Base-by-base conservation (phyloP, 2,113 vertebrate genomes). In the Syngnathus typhle region DNA sequence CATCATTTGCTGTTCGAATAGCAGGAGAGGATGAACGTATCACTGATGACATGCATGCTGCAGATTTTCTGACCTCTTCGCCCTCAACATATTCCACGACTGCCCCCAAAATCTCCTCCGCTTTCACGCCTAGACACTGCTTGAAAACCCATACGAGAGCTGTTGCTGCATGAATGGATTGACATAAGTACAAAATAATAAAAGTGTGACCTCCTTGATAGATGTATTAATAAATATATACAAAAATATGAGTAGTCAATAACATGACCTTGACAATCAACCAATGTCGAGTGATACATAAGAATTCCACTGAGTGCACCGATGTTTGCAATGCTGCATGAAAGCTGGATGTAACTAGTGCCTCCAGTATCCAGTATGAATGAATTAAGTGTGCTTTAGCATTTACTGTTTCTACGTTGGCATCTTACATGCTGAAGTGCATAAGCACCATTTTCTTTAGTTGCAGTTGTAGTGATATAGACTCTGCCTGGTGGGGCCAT, bases 21-120 rank as follows among this genome's bases (percentile, higher is more conserved):
- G 59, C 60, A 73, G 12, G 67, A 76, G 79, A 38, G 47, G 60
- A 69, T 72, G 71, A 78, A 73, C 47, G 11, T 7, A 79, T 78
- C 78, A 39, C 70, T 65, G 44, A 68, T 74, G 56, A 61, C 47
- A 80, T 68, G 67, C 62, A 70, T 76, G 66, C 81, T 73, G 36
- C 65, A 70, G 56, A 69, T 78, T 80, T 36, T 78, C 77, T 49
- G 64, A 64, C 71, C 58, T 75, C 52, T 78, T 72, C 21, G 69
- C 60, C 38, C 52, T 61, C 66, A 44, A 44, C 7, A 21, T 59
- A 49, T 65, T 51, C 55, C 65, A 64, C 52, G 41, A 65, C 49
- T 67, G 11, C 32, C 66, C 61, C 39, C 39, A 61, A 77, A 74
- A 83, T 76, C 74, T 65, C 61, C 36, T 9, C 12, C 49, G 69